Evolutionary conservation across 1,140 invertebrate genomes (phyloP), one percentile per base, ranked within the genome.

Genomic region (Akabosia matsudoensis): DNA sequence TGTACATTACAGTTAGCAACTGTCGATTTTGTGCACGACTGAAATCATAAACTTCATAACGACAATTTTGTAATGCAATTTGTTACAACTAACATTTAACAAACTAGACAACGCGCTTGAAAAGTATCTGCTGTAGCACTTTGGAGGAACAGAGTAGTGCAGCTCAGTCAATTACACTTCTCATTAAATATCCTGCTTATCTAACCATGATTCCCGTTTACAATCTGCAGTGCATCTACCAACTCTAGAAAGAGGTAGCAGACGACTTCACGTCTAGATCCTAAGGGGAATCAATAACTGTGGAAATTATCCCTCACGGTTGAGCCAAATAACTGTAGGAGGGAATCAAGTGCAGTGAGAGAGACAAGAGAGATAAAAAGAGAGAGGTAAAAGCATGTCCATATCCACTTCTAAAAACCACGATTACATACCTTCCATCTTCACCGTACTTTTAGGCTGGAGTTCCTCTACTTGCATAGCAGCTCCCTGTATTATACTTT

Each of bases 181-280:
- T 67, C 61, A 67, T 67, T 67, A 67, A 67, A 67, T 67, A 31
- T 67, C 24, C 30, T 67, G 61, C 24, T 67, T 67, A 67, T 67
- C 61, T 67, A 67, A 67, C 61, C 61, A 67, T 67, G 61, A 67
- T 67, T 67, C 61, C 28, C 61, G 61, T 67, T 67, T 67, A 28
- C 61, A 67, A 67, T 67, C 61, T 67, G 26, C 14, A 61, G 24
- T 22, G 14, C 54, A 61, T 14, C 14, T n/a, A n/a, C n/a, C n/a
- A n/a, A n/a, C n/a, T n/a, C n/a, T 22, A n/a, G 54, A 61, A 22
- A 61, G 7, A 61, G 54, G 54, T 4, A 61, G 24, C 14, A n/a
- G n/a, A n/a, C 10, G 61, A 67, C 28, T 13, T 7, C 1, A 30
- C 26, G 24, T n/a, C n/a, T n/a, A n/a, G 10, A 67, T 67, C 61